Evolutionary conservation across 2,797 vertebrate species (phyloP).

Genomic region (Pseudochirops corinnae): DNA sequence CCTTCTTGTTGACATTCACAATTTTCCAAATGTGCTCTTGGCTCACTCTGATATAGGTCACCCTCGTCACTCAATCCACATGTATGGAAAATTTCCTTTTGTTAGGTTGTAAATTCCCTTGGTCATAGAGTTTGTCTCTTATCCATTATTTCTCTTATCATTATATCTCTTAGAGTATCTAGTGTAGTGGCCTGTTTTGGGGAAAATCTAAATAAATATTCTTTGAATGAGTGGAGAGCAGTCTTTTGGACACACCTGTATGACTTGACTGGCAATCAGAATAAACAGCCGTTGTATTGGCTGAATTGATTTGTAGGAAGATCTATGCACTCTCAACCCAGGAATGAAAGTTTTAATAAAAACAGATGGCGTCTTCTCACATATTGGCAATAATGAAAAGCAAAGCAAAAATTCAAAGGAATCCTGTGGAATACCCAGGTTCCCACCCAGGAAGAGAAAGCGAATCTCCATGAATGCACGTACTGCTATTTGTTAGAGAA

Average conservation of each 20-base stretch:
- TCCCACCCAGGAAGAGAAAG: background rate
- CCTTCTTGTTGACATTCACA: background rate
- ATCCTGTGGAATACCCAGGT: background rate
- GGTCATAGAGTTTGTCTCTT: background rate
- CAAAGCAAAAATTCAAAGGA: background rate
- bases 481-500: background rate
- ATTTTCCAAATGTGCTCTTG: background rate
- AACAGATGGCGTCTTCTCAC: conserved; percentile 11
- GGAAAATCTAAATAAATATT: background rate
- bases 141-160: background rate
- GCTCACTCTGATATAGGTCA: background rate
- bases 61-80: background rate
- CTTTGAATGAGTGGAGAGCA: background rate
- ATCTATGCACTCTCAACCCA: background rate
- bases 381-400: background rate
- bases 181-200: background rate
- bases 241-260: background rate
- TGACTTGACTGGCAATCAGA: background rate
- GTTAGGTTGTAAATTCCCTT: background rate
- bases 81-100: background rate
- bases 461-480: background rate
- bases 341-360: background rate
- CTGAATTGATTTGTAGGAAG: background rate
- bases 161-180: background rate
- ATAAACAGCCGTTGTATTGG: background rate